Percentiles rank a stretch among this genome's conserved stretches.
These are phyloP conservation scores for Thyatira batis DNA, from an alignment of 2,888 invertebrate genomes.

Conservation along the genomic window DNA sequence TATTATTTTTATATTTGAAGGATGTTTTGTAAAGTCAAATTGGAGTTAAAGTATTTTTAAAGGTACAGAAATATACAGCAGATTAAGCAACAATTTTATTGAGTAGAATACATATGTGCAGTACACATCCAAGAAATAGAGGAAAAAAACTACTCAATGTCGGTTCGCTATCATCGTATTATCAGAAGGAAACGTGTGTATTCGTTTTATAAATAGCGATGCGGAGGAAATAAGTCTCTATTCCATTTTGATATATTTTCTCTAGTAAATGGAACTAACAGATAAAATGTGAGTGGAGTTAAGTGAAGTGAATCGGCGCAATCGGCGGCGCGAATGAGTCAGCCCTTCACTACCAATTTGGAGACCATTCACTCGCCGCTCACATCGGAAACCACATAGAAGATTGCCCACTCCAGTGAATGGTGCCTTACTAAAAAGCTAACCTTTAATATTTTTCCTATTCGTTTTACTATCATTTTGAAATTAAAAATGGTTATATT, in stretches of 20 bases:
- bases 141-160: not conserved
- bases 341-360: constrained; percentile 71
- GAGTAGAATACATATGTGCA: not conserved
- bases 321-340: constrained; percentile 64
- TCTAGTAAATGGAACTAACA: constrained; percentile 36
- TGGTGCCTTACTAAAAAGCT: constrained; percentile 53
- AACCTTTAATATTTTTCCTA: constrained; percentile 20
- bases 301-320: constrained; percentile 65
- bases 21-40: no score
- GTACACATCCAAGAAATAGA: not conserved
- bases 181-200: not conserved
- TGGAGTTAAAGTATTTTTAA: not conserved
- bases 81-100: no score
- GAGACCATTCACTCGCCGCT: constrained; percentile 63
- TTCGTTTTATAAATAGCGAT: not conserved
- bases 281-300: constrained; percentile 47
- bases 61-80: no score
- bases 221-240: constrained; percentile 8
- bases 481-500: no score
- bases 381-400: constrained; percentile 70
- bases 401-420: constrained; percentile 60
- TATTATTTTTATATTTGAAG: no score
- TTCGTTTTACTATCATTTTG: constrained; percentile 13
- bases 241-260: constrained; percentile 22
- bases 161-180: not conserved